These are phyloP conservation scores for Corydoras sp. DNA, from an alignment of 2,113 vertebrate genomes.

Conservation along the genomic window DNA sequence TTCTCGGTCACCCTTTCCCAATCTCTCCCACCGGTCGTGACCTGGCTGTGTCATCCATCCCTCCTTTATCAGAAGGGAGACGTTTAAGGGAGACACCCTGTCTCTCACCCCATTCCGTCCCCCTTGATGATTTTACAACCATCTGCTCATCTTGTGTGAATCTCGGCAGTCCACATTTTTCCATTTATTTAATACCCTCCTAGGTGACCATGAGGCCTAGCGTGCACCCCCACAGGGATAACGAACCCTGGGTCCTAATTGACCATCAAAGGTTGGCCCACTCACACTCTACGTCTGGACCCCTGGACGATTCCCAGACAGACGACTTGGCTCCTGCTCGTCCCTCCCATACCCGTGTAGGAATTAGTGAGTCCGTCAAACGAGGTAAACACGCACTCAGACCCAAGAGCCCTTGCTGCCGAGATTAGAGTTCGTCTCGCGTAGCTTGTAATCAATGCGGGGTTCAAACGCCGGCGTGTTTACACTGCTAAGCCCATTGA, in stretches of 20 bases:
- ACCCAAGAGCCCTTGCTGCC: constrained; percentile 54
- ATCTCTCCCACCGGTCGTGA: neutral
- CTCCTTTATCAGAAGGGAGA: constrained; percentile 11
- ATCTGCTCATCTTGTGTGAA: neutral
- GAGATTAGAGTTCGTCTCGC: constrained; percentile 44
- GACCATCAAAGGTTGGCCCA: constrained; percentile 12
- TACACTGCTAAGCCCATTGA: constrained; percentile 35
- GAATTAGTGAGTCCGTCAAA: constrained; percentile 32
- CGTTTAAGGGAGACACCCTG: constrained; percentile 34
- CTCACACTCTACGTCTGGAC: constrained; percentile 45
- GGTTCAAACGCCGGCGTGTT: constrained; percentile 40
- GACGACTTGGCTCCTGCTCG: constrained; percentile 63
- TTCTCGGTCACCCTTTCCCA: neutral
- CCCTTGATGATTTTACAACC: constrained; percentile 27
- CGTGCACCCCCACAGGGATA: neutral
- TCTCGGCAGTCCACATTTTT: no score
- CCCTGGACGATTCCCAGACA: constrained; percentile 52
- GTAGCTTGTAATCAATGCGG: constrained; percentile 41
- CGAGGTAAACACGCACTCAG: constrained; percentile 6
- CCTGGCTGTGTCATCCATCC: constrained; percentile 1
- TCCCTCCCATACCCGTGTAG: constrained; percentile 10
- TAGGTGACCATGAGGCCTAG: constrained; percentile 7
- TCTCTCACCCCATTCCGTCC: constrained; percentile 6
- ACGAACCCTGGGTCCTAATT: no score
- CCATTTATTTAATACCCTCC: neutral